Base-by-base conservation (phyloP, 2,888 invertebrate species). In the Oligia latruncula region DNA sequence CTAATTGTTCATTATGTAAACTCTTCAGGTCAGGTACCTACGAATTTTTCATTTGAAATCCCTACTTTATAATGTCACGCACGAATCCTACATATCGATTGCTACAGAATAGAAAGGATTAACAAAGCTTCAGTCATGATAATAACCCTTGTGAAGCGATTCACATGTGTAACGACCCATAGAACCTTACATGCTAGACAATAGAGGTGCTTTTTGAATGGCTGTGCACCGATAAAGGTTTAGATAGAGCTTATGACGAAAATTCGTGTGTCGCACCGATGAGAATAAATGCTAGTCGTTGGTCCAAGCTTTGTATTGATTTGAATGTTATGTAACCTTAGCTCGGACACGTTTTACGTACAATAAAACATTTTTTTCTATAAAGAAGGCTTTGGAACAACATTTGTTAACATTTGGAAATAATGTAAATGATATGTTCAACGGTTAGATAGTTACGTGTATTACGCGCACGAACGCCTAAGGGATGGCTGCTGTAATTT, bases 201-300 rank as follows among this genome's bases (percentile, higher is more conserved):
- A 81, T 87, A 90, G 62, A 80, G 83, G 78, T 65, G 77, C 58
- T 74, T 85, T 90, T 91, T 72, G 82, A 72, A 82, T 71, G 70
- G 77, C 46, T 62, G 62, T 73, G 66, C 72, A 74, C 72, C 78
- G 83, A 88, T 82, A 87, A 88, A 90, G 88, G 89, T 89, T 90
- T 92, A 90, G 90, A 87, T 88, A 74, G 84, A 90, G 92, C 92
- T 93, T 93, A 93, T 91, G 91, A 91, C 88, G 90, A 91, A 91
- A 91, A 91, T 91, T 92, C 90, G 91, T 90, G 87, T 92, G 92
- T 91, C 90, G 88, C 68, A 80, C 83, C 89, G 89, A 92, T 92
- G 91, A 93, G 91, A 91, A 92, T 90, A 89, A 89, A 92, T 90
- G 92, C 86, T 87, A 87, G 87, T 85, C 77, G 85, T 85, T 85